Conservation (phyloP, 2,113 vertebrate genomes). For the Pollachius pollachius region DNA sequence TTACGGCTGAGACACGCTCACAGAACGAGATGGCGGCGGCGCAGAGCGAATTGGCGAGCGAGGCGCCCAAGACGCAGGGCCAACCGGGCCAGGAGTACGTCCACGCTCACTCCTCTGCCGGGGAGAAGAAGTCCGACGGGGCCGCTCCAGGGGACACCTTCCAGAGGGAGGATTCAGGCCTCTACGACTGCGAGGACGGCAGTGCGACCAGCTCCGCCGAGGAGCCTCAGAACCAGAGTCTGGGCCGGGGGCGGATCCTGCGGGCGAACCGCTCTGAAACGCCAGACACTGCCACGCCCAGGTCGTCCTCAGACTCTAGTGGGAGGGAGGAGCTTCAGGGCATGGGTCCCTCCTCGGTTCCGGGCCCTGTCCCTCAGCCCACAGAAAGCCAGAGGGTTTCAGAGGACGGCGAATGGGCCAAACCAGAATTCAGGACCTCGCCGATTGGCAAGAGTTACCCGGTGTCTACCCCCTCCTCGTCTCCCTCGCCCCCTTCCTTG, state of each 20-base stretch:
- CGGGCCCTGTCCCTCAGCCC: conserved; percentile 47
- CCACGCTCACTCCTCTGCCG: conserved; percentile 30
- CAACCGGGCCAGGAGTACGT: conserved; percentile 31
- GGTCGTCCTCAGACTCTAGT: conserved; percentile 69
- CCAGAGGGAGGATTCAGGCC: conserved; percentile 78
- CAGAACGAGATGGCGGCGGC: conserved; percentile 27
- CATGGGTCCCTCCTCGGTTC: conserved; percentile 55
- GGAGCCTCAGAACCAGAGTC: conserved; percentile 77
- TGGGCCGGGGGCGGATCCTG: conserved; percentile 56
- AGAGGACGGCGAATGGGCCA: conserved; percentile 71
- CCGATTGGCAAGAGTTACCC: conserved; percentile 92
- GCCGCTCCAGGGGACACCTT: conserved; percentile 55
- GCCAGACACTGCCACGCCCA: conserved; percentile 17
- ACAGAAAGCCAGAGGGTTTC: conserved; percentile 50
- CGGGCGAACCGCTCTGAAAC: conserved; percentile 60
- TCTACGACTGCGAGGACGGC: conserved; percentile 86
- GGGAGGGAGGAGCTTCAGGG: conserved; percentile 73
- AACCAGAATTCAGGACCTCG: conserved; percentile 82
- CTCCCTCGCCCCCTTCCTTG: conserved; percentile 53
- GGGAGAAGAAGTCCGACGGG: conserved; percentile 44
- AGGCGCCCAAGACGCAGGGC: conserved; percentile 11
- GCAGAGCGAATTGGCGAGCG: neutral
- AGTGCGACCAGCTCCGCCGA: conserved; percentile 81
- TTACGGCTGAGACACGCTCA: conserved; percentile 26
- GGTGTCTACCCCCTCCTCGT: conserved; percentile 68